phyloP scores from a whole-genome alignment of 2,888 invertebrate species.

The Scaptomyza polygonia region DNA sequence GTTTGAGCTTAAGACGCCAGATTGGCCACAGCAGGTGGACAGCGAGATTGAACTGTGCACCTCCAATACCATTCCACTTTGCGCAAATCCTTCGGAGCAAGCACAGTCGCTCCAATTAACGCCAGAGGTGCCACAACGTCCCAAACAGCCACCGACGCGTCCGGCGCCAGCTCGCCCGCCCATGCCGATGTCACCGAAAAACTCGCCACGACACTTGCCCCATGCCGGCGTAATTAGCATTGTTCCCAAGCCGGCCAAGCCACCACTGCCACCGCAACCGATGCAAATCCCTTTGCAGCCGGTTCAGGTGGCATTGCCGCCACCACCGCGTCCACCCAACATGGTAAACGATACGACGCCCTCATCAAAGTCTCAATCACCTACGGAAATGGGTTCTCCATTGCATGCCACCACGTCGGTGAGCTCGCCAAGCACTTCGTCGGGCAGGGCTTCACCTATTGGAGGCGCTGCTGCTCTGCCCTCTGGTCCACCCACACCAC shows the following conservation, averaged over 20 bases:
- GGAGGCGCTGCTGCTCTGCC: conserved; percentile 34
- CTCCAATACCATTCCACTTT: conserved; percentile 93
- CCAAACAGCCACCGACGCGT: conserved; percentile 85
- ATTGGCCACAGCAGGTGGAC: conserved; percentile 93
- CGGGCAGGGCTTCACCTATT: conserved; percentile 76
- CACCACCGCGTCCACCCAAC: conserved; percentile 65
- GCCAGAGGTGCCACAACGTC: conserved; percentile 85
- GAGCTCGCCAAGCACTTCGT: conserved; percentile 69
- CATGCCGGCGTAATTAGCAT: conserved; percentile 86
- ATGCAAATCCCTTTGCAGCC: conserved; percentile 67
- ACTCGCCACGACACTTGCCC: conserved; percentile 84
- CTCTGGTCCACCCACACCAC: conserved; percentile 76
- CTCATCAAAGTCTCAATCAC: conserved; percentile 80
- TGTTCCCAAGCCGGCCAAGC: conserved; percentile 77
- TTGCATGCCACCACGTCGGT: conserved; percentile 56
- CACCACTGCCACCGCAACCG: conserved; percentile 79
- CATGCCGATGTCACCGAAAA: conserved; percentile 86
- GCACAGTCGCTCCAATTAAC: conserved; percentile 84
- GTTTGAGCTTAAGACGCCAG: conserved; percentile 91
- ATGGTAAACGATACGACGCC: conserved; percentile 65
- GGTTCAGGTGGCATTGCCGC: conserved; percentile 58
- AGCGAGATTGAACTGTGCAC: conserved; percentile 93
- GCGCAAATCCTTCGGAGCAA: conserved; percentile 83
- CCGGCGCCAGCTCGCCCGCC: conserved; percentile 86
- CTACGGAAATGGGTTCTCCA: conserved; percentile 70